Percentiles rank a stretch among this genome's conserved stretches.
Evolutionary conservation across 23 tunicate species (phyloP).

Genomic region (Botrylloides violaceus): DNA sequence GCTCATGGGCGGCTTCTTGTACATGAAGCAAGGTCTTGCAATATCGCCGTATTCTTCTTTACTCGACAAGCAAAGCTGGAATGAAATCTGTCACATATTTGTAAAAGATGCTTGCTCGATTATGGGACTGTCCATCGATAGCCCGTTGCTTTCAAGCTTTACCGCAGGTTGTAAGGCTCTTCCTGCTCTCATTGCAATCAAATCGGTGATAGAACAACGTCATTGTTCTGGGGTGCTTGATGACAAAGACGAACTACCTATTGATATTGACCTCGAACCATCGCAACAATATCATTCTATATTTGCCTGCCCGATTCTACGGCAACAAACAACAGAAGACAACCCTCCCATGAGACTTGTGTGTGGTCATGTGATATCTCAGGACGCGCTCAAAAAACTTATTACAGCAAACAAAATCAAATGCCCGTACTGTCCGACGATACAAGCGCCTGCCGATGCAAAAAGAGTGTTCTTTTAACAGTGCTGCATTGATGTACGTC

Average conservation of each 20-base stretch:
- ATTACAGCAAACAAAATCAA: slow-evolving; percentile 68
- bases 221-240: slow-evolving; percentile 62
- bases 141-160: slow-evolving; percentile 62
- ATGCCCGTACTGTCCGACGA: slow-evolving; percentile 96
- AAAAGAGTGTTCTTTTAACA: slow-evolving; percentile 39
- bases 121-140: slow-evolving; percentile 63
- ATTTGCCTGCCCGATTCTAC: slow-evolving; percentile 94
- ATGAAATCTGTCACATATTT: slow-evolving; percentile 49
- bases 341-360: slow-evolving; percentile 93
- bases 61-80: slow-evolving; percentile 58
- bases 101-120: slow-evolving; percentile 55
- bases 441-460: slow-evolving; percentile 68
- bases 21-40: slow-evolving; percentile 48
- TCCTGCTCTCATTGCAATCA: slow-evolving; percentile 85
- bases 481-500: no score
- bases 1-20: slow-evolving; percentile 81
- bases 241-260: slow-evolving; percentile 90
- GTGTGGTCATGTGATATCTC: slow-evolving; percentile 95
- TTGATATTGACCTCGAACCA: slow-evolving; percentile 75
- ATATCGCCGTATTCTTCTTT: slow-evolving; percentile 68
- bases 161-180: slow-evolving; percentile 91
- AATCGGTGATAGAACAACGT: slow-evolving; percentile 86
- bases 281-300: slow-evolving; percentile 92
- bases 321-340: slow-evolving; percentile 76
- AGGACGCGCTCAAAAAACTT: slow-evolving; percentile 79